phyloP scores from a whole-genome alignment of 2,797 vertebrate genomes.

The Cossypha heuglini region DNA sequence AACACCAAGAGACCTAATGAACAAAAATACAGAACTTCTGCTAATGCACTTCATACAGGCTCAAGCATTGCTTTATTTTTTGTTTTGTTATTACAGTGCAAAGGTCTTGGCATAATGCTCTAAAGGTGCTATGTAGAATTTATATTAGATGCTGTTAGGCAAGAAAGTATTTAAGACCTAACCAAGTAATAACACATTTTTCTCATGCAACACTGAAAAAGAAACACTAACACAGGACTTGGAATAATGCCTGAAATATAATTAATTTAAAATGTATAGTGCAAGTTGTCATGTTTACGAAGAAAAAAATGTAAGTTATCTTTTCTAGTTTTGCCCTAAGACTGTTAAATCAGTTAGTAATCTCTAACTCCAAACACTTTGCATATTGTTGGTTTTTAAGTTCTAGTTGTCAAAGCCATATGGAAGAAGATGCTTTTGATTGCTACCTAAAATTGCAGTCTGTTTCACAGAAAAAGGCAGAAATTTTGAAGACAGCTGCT shows the following conservation, averaged over 20 bases:
- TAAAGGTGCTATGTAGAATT: background rate
- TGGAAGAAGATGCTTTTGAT: background rate
- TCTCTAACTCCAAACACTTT: background rate
- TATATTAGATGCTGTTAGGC: background rate
- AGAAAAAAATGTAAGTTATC: background rate
- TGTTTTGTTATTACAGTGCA: background rate
- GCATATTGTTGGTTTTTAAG: background rate
- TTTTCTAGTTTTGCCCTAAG: background rate
- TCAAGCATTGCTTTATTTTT: background rate
- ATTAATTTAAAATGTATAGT: background rate
- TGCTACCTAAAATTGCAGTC: background rate
- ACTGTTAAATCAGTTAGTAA: background rate
- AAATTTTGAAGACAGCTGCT: background rate
- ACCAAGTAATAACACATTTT: background rate
- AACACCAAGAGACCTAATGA: background rate
- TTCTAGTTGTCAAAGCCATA: background rate
- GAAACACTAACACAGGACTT: background rate
- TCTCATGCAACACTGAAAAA: background rate
- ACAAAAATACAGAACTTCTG: background rate
- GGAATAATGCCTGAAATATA: background rate
- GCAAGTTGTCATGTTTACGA: background rate
- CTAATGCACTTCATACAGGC: background rate
- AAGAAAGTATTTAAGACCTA: background rate
- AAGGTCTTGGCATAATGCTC: background rate
- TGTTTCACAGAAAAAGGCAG: fast-evolving